phyloP scores from a whole-genome alignment of 1,140 invertebrate species.

The Drosophila sechellia region DNA sequence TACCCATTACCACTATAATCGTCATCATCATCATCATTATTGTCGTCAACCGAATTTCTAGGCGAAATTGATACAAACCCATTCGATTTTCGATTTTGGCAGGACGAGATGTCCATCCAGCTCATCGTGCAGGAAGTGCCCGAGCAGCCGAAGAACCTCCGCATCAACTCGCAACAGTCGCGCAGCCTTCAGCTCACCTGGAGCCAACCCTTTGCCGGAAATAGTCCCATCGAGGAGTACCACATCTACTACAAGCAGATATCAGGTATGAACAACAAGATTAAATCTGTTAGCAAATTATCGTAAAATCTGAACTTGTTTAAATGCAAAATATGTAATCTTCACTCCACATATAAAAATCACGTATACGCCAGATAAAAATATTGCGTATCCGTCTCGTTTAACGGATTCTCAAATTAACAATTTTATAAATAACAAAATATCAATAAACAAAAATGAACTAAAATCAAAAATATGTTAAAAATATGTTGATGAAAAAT shows the following conservation, averaged over 20 bases:
- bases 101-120: constrained; percentile 95
- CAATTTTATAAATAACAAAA: too few species aligned
- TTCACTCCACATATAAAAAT: background rate
- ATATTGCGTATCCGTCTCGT: background rate
- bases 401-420: background rate
- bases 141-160: constrained; percentile 93
- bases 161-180: constrained; percentile 92
- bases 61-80: constrained; percentile 12
- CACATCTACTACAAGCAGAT: constrained; percentile 94
- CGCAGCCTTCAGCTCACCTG: constrained; percentile 92
- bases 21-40: background rate
- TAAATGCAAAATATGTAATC: too few species aligned
- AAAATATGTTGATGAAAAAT: background rate
- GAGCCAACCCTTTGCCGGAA: constrained; percentile 94
- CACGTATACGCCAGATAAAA: background rate
- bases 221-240: constrained; percentile 94
- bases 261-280: constrained; percentile 87
- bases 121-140: constrained; percentile 96
- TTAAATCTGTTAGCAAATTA: background rate
- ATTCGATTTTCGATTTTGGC: constrained; percentile 8
- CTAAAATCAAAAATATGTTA: background rate
- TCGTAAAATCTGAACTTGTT: too few species aligned
- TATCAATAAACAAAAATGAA: too few species aligned
- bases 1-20: constrained; percentile 8
- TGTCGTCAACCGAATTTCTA: background rate